These are phyloP conservation scores for Crotalus tigris DNA, from an alignment of 2,113 vertebrate species.

Conservation along the genomic window DNA sequence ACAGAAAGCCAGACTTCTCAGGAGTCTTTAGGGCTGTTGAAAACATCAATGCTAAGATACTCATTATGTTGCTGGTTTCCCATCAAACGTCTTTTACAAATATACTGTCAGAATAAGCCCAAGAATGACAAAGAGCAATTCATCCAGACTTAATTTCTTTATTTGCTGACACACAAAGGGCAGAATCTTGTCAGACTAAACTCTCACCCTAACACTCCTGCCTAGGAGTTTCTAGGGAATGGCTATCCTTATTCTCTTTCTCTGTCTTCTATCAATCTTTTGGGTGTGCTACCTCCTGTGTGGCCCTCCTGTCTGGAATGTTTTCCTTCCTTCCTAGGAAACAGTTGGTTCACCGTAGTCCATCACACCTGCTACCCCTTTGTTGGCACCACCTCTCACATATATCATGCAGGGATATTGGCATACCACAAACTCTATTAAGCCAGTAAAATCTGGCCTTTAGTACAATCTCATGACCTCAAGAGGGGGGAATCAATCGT, in stretches of 20 bases:
- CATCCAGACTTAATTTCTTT: not conserved
- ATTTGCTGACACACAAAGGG: not conserved
- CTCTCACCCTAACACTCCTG: not conserved
- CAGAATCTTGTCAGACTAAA: not conserved
- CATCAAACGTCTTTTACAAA: conserved; percentile 35
- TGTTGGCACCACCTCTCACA: not conserved
- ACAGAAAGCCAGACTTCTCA: not conserved
- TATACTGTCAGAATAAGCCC: not conserved
- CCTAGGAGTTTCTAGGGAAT: not conserved
- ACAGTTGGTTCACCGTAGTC: not conserved
- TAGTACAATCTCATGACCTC: conserved; percentile 16
- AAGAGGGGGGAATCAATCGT: conserved; percentile 50
- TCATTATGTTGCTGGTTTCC: conserved; percentile 19
- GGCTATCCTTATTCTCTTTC: not conserved
- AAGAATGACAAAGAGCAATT: not conserved
- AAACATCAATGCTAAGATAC: not conserved
- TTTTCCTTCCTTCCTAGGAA: not conserved
- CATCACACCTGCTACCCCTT: not conserved
- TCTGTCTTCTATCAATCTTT: not conserved
- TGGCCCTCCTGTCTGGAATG: not conserved
- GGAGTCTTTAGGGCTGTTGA: accelerated
- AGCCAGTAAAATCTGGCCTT: conserved; percentile 34
- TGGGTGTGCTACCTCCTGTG: not conserved
- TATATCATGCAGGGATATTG: not conserved
- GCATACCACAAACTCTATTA: not conserved